Conservation (phyloP, 2,888 invertebrate genomes). For the Ecdyonurus torrentis region DNA sequence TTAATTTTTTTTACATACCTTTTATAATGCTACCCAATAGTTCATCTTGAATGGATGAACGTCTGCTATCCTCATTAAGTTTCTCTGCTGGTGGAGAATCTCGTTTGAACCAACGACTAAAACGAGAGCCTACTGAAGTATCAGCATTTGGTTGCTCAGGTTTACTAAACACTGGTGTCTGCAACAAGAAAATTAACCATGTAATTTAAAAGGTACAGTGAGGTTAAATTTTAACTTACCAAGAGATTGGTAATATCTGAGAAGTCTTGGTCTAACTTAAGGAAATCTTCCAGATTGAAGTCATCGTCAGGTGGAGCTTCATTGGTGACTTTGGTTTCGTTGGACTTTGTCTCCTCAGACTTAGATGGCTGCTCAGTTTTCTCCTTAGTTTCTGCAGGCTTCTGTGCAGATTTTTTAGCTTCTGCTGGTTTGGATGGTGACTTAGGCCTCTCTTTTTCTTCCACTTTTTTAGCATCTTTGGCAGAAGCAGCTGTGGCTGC, state of each 20-base stretch:
- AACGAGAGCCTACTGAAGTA: slow-evolving; percentile 32
- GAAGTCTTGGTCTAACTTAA: slow-evolving; percentile 30
- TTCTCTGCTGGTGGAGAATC: slow-evolving; percentile 35
- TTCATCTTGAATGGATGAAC: slow-evolving; percentile 42
- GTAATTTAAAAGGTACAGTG: background rate
- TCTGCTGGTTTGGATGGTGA: slow-evolving; percentile 6
- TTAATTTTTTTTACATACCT: slow-evolving; percentile 23
- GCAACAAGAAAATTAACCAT: background rate
- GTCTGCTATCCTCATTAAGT: slow-evolving; percentile 25
- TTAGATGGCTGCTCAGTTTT: background rate
- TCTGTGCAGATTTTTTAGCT: too few species aligned
- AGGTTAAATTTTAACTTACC: background rate
- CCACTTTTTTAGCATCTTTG: too few species aligned
- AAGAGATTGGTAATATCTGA: background rate
- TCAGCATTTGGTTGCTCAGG: slow-evolving; percentile 45
- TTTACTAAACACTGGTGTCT: slow-evolving; percentile 24
- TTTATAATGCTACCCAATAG: slow-evolving; percentile 45
- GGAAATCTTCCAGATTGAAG: slow-evolving; percentile 72
- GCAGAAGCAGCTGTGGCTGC: too few species aligned
- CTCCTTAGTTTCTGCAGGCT: background rate
- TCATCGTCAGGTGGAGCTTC: slow-evolving; percentile 19
- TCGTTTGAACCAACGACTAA: slow-evolving; percentile 48
- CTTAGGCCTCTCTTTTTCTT: background rate
- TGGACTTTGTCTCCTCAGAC: background rate
- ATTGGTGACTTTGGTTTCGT: background rate